Evolutionary conservation across 2,113 vertebrate species (phyloP).

Genomic region (Dermatemys mawii): DNA sequence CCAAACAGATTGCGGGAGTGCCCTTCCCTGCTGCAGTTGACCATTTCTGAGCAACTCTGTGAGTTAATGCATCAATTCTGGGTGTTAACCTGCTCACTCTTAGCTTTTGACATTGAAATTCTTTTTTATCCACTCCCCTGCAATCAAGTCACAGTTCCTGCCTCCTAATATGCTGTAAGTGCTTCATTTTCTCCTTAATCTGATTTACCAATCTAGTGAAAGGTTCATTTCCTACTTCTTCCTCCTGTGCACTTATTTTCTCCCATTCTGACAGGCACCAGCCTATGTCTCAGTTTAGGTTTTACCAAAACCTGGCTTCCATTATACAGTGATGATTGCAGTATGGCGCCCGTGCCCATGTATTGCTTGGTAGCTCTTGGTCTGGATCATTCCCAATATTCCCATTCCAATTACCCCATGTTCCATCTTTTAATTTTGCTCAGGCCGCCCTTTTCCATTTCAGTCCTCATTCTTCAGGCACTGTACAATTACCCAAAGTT

Average conservation of each 20-base stretch:
- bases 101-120: neutral
- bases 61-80: neutral
- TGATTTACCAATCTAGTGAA: neutral
- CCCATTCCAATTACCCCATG: neutral
- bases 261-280: neutral
- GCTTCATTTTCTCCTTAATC: neutral
- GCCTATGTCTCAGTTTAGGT: neutral
- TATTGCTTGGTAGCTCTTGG: neutral
- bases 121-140: neutral
- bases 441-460: neutral
- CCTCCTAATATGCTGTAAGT: neutral
- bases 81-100: neutral
- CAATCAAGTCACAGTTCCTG: neutral
- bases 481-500: neutral
- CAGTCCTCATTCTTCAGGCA: neutral
- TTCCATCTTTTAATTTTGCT: neutral
- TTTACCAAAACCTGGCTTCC: neutral
- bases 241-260: neutral
- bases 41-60: neutral
- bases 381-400: neutral
- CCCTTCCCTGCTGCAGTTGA: neutral
- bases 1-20: neutral
- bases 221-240: neutral
- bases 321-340: neutral
- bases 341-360: neutral